Percentiles rank a stretch among this genome's conserved stretches.
Conservation (phyloP, 2,888 invertebrate genomes). For the Aricia artaxerxes region DNA sequence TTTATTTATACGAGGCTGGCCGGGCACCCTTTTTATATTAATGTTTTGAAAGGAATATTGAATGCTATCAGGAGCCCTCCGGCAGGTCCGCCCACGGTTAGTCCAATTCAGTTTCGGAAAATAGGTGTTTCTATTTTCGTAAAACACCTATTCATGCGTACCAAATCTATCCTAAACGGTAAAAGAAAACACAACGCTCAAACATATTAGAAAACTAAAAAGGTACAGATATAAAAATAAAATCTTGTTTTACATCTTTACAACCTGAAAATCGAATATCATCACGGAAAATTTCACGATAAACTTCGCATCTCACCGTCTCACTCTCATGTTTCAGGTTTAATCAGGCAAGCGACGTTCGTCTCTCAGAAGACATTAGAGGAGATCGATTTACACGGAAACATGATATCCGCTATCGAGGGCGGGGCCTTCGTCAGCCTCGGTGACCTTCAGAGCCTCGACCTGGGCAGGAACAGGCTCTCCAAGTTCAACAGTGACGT, state of each 20-base stretch:
- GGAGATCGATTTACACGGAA: conserved; percentile 88
- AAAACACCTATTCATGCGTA: not conserved
- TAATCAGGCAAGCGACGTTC: conserved; percentile 85
- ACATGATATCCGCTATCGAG: conserved; percentile 87
- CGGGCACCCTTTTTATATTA: conserved; percentile 16
- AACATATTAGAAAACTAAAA: not conserved
- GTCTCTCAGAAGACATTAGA: conserved; percentile 85
- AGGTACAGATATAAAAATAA: not conserved
- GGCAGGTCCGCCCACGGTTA: conserved; percentile 6
- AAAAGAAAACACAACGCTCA: no score
- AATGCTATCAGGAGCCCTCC: not conserved
- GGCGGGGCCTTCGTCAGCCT: conserved; percentile 87
- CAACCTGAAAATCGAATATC: not conserved
- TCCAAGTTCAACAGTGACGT: conserved; percentile 91
- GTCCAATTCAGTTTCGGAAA: not conserved
- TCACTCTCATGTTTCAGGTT: conserved; percentile 68
- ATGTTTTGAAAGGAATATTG: conserved; percentile 22
- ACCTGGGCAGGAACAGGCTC: conserved; percentile 88
- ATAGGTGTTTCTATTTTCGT: not conserved
- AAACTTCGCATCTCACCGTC: not conserved
- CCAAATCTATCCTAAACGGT: not conserved
- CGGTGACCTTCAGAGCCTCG: conserved; percentile 83
- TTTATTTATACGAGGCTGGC: not conserved
- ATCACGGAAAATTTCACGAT: not conserved
- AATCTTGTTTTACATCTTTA: not conserved